Evolutionary conservation across 2,888 invertebrate genomes (phyloP).

Genomic region (Drosophila basisetae): DNA sequence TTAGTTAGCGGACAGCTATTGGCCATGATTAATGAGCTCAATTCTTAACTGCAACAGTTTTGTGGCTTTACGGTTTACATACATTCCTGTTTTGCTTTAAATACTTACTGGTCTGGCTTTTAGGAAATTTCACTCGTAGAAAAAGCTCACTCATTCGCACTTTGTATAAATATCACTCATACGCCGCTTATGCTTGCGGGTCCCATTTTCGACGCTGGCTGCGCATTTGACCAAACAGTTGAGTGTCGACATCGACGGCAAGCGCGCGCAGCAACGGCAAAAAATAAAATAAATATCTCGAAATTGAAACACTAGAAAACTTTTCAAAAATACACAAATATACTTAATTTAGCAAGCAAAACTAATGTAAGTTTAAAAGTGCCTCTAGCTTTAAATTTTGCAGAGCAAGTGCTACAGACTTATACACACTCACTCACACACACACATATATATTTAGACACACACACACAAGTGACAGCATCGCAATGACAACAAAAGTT

Average conservation of each 20-base stretch:
- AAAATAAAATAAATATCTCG: slow-evolving; percentile 18
- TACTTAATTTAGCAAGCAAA: neutral
- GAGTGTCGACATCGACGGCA: slow-evolving; percentile 68
- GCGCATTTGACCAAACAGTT: slow-evolving; percentile 77
- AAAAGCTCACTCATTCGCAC: slow-evolving; percentile 55
- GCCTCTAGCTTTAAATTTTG: neutral
- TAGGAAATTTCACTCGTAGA: slow-evolving; percentile 23
- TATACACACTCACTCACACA: neutral
- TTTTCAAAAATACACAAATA: slow-evolving; percentile 1
- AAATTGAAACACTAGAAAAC: slow-evolving; percentile 15
- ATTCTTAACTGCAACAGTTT: slow-evolving; percentile 24
- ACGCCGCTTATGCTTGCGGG: slow-evolving; percentile 70
- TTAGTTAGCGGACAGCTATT: slow-evolving; percentile 13
- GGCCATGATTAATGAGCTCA: slow-evolving; percentile 29
- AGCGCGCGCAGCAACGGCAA: slow-evolving; percentile 67
- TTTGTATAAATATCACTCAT: slow-evolving; percentile 69
- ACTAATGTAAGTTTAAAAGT: slow-evolving; percentile 38
- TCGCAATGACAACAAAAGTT: slow-evolving; percentile 15
- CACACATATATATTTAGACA: neutral
- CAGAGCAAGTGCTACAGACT: neutral
- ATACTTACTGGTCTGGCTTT: neutral
- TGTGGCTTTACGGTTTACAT: neutral
- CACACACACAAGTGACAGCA: slow-evolving; percentile 14
- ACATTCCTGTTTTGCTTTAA: slow-evolving; percentile 3
- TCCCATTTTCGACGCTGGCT: slow-evolving; percentile 53